Evolutionary conservation across 2,888 invertebrate species (phyloP), one percentile per base, ranked within the genome.

Genomic region (Chloroclysta siterata): DNA sequence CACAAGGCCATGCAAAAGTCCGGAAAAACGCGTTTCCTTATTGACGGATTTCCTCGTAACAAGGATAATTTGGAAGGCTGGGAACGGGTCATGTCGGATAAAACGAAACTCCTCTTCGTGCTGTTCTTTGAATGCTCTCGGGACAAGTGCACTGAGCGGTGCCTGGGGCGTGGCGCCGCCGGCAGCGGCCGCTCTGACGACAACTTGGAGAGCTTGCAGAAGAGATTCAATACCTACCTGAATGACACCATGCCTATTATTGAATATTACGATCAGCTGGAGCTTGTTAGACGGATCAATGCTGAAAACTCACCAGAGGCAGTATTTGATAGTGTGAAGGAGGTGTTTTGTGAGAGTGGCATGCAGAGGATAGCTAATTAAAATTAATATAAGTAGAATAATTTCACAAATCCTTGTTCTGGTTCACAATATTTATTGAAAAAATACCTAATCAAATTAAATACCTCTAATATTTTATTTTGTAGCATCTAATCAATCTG

Each of bases 11-110:
- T 96, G 94, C 81, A 95, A 79, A 90, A 92, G 42, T 95, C 95
- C 0, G 95, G 94, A 0, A 94, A 95, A 53, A 88, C 94, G 52
- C 95, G 96, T 62, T 99, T 99, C 86, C 94, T 99, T 7, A 96
- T 99, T 76, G 99, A 99, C 87, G 99, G 99, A 1, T 99, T 99
- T 85, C 99, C 99, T 13, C 94, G 99, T 28, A 99, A 99, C 88
- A 95, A 98, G 84, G 96, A 99, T 85, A 99, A 99, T 85, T 90
- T 99, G 67, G 96, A 98, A 55, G 99, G 99, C 7, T 99, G 99
- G 99, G 95, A 96, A 53, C 89, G 94, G 60, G 93, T 93, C 60
- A 98, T 99, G 97, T 91, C 95, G 0, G 95, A 95, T 28, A 98
- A 98, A 86, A 95, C 97, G 0, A 94, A 96, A 63, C 93, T 99